Conservation (phyloP, 2,113 vertebrate species). For the Vombatus ursinus region DNA sequence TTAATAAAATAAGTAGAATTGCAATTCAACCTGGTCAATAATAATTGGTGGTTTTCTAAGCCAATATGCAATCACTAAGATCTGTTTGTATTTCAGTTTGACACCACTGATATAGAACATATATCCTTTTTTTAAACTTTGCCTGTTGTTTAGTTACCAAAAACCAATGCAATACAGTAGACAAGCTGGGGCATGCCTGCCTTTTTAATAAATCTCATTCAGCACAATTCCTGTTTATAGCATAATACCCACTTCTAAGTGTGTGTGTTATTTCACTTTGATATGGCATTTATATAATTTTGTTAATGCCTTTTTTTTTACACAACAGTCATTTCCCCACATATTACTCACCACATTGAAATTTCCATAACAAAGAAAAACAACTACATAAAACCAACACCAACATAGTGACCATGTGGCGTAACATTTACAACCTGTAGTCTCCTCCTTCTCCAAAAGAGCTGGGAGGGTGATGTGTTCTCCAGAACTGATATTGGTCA, state of each 20-base stretch:
- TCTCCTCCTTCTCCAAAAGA: not conserved
- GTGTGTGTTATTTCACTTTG: not conserved
- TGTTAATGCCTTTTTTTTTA: not conserved
- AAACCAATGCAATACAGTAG: not conserved
- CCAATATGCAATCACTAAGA: not conserved
- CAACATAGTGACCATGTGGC: not conserved
- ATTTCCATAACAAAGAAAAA: not conserved
- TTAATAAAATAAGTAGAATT: not conserved
- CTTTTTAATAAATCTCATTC: not conserved
- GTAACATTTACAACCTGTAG: not conserved
- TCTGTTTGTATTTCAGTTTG: not conserved
- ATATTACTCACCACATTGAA: not conserved
- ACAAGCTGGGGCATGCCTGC: not conserved
- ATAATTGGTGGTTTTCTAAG: not conserved
- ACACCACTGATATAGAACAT: not conserved
- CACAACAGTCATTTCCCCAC: not conserved
- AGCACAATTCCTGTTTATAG: not conserved
- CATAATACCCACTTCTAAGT: not conserved
- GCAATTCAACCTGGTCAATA: not conserved
- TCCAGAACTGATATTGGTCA: not conserved
- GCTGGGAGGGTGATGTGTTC: not conserved
- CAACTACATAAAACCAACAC: not conserved
- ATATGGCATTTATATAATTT: not conserved
- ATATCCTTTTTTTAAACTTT: not conserved
- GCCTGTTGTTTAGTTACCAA: conserved; percentile 1